Percentiles rank a stretch among this genome's conserved stretches.
phyloP scores from a whole-genome alignment of 1,140 invertebrate species.

The Caenorhabditis elegans region WBcel235 BX284605.5:6762001-6762500 shows the following conservation, averaged over 20 bases:
- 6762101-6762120: neutral
- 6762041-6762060: neutral
- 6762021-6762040: neutral
- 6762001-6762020: neutral
- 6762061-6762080: constrained; percentile 3
- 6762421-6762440: neutral
- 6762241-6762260: too few species aligned
- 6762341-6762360: neutral
- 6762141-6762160: neutral
- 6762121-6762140: neutral
- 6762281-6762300: too few species aligned
- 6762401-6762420: neutral
- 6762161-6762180: neutral
- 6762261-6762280: too few species aligned
- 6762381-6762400: neutral
- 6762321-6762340: neutral
- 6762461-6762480: neutral
- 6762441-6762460: constrained; percentile 10
- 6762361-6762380: neutral
- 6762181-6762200: constrained; percentile 23
- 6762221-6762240: too few species aligned
- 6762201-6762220: too few species aligned
- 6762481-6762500: constrained; percentile 6
- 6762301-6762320: neutral
- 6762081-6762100: neutral